Evolutionary conservation across 2,888 invertebrate species (phyloP), one percentile per base, ranked within the genome.

Genomic region (Meganola albula): DNA sequence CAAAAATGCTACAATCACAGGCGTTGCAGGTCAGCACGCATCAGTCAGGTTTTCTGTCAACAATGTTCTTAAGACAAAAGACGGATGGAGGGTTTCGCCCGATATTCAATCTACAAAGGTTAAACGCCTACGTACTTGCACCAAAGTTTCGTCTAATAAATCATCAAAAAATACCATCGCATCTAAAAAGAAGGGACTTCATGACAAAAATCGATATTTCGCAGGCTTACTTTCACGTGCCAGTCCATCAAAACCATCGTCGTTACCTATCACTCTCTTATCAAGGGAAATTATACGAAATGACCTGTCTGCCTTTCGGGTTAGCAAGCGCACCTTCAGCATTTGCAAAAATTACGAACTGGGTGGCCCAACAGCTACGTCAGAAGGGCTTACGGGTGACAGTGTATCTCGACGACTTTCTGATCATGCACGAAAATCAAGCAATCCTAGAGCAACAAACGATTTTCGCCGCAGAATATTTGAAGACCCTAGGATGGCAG

Each of bases 221-320:
- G 2, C 42, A 40, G 8, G 45, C 40, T 0, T 42, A 46, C 10
- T 46, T 40, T 34, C 37, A 42, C 12, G 20, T 46, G 0, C 40
- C 37, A 1, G 23, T 40, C 21, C 27, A 25, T 12, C 1, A 16
- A 10, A 35, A 28, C n/a, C 39, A 41, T 23, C 35, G 47, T 11
- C 3, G 20, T 3, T 20, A 27, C 37, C 5, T 44, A 21, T 14
- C 44, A 41, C 1, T 21, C 32, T 0, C 9, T 7, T 44, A 39
- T 14, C 2, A 22, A 4, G 13, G 12, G 5, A 1, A 34, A 8
- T 3, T 40, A 0, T 35, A 21, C 4, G 37, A 40, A 26, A 47
- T 50, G 44, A 50, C 39, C 0, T 44, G 34, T 1, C 36, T 50
- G 0, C 47, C 41, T 1, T 47, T 50, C 37, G 43, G 43, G 1